Conservation (phyloP, 1,140 invertebrate genomes). For the Diorhabda carinulata region DNA sequence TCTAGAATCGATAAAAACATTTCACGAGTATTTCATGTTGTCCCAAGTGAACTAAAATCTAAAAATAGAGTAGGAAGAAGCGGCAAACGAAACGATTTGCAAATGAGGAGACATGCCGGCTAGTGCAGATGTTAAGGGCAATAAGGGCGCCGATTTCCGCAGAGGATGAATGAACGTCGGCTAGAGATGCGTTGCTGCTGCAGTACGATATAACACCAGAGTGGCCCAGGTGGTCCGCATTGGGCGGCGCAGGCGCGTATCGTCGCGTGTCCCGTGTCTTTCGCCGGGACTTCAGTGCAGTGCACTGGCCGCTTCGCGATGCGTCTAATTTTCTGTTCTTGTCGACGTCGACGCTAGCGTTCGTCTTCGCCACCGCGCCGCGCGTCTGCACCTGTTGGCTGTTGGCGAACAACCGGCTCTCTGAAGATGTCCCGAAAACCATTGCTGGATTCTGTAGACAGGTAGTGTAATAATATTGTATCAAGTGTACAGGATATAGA, state of each 20-base stretch:
- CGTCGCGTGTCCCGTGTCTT: constrained; percentile 24
- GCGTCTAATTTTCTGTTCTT: constrained; percentile 11
- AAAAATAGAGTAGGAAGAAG: constrained; percentile 7
- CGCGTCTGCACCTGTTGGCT: constrained; percentile 35
- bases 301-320: constrained; percentile 36
- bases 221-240: constrained; percentile 38
- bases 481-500: too few relatives aligned
- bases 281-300: constrained; percentile 33
- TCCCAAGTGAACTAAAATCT: constrained; percentile 5
- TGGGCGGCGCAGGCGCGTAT: constrained; percentile 32
- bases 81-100: constrained; percentile 8
- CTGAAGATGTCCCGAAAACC: background rate
- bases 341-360: constrained; percentile 4
- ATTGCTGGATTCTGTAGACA: background rate
- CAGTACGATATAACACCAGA: constrained; percentile 31
- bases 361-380: background rate
- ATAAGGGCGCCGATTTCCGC: constrained; percentile 24
- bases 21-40: background rate
- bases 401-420: constrained; percentile 9
- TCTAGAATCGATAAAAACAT: background rate
- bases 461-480: background rate
- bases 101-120: constrained; percentile 19
- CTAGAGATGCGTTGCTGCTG: constrained; percentile 28
- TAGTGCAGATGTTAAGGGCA: constrained; percentile 23
- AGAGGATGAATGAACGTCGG: constrained; percentile 31